These are phyloP conservation scores for Melikaiella ostensackeni DNA, from an alignment of 2,888 invertebrate species.

Conservation along the genomic window DNA sequence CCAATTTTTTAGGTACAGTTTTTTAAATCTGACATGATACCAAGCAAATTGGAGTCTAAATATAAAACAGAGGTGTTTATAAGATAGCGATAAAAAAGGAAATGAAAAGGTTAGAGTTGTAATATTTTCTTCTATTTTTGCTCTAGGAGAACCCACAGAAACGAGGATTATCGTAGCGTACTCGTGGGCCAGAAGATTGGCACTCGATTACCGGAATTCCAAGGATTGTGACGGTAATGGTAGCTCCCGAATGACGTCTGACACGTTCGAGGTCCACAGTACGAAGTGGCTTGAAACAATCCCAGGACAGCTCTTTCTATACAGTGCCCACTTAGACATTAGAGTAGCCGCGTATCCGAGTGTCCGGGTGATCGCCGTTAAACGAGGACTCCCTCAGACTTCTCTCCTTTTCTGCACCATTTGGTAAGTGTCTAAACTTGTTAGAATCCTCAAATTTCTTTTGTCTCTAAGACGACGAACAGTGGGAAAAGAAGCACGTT, in stretches of 20 bases:
- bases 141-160: conserved; percentile 69
- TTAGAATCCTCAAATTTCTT: neutral
- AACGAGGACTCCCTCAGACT: conserved; percentile 68
- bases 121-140: conserved; percentile 35
- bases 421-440: conserved; percentile 64
- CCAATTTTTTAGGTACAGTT: no score
- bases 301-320: conserved; percentile 71
- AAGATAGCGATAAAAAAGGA: neutral
- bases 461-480: neutral
- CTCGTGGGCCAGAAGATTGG: conserved; percentile 78
- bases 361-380: conserved; percentile 74
- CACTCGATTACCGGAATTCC: conserved; percentile 73
- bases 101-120: neutral
- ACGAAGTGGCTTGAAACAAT: conserved; percentile 72
- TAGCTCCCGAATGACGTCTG: conserved; percentile 59
- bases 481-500: no score
- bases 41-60: neutral
- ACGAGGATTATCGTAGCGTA: conserved; percentile 82
- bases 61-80: neutral
- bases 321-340: conserved; percentile 72
- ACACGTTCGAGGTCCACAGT: conserved; percentile 57
- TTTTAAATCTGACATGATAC: no score
- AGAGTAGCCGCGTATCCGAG: conserved; percentile 71
- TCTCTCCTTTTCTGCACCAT: conserved; percentile 71
- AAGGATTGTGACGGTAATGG: conserved; percentile 68